Evolutionary conservation across 2,888 invertebrate species (phyloP), one percentile per base, ranked within the genome.

Genomic region (Drosophila kanekoi): DNA sequence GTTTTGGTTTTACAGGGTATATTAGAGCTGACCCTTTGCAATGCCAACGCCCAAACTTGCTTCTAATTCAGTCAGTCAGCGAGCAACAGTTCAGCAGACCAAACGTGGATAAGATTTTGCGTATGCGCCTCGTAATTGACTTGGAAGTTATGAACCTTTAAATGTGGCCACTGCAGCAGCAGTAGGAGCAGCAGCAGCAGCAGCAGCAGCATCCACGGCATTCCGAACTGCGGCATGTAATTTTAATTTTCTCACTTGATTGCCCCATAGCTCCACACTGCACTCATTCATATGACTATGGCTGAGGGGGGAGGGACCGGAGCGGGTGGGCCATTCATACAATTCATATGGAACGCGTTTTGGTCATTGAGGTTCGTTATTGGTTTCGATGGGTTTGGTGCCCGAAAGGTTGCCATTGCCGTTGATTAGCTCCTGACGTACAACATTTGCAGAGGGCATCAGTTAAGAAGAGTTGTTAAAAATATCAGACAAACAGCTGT

Each of bases 81-180:
- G 43, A 18, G 35, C 56, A 62, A 52, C 49, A 59, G 69, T 58
- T 33, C 54, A 63, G 43, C 52, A 60, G 61, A 43, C 43, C 67
- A 75, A 75, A 62, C 58, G 47, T 66, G 68, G 44, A 49, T 57
- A 20, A 49, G 73, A 67, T 72, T 77, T 77, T 69, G 74, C 70
- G 67, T 68, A 67, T 83, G 75, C 82, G 68, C 62, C 71, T 81
- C 86, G 83, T 87, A 87, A 87, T 87, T 89, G 89, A 89, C 89
- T 87, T 89, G 86, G 88, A 87, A 87, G 87, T 87, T 87, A 87
- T 87, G 88, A 88, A 89, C 89, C 87, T 83, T 89, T 88, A 89
- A 86, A 85, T 89, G 89, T 68, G 72, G 81, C 74, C 79, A 77
- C 74, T 77, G 81, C 59, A 66, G 60, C 61, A 67, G 56, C 45